These are phyloP conservation scores for Hesperophylax magnus DNA, from an alignment of 1,140 invertebrate species.

Conservation along the genomic window DNA sequence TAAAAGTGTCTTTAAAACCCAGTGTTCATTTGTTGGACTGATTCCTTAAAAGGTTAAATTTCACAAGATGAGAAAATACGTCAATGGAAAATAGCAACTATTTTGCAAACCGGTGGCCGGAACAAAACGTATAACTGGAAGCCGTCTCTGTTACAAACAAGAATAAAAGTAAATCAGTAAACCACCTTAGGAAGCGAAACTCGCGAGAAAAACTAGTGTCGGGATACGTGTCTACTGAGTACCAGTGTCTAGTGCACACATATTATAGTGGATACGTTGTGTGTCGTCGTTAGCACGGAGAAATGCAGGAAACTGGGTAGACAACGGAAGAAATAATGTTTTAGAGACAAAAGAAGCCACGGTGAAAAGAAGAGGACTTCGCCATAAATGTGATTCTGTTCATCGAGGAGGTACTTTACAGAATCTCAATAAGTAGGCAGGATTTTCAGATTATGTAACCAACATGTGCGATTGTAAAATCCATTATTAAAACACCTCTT, in stretches of 20 bases:
- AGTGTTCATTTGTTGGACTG: too few relatives aligned
- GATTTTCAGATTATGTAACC: too few relatives aligned
- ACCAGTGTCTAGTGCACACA: too few relatives aligned
- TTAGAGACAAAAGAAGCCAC: neutral
- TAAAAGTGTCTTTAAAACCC: too few relatives aligned
- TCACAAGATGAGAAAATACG: too few relatives aligned
- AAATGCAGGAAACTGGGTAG: slow-evolving; percentile 6
- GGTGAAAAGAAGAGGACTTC: neutral
- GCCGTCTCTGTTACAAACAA: slow-evolving; percentile 1
- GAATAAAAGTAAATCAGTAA: neutral
- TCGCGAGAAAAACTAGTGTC: neutral
- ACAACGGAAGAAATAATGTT: slow-evolving; percentile 4
- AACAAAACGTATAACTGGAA: too few relatives aligned
- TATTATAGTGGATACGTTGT: neutral
- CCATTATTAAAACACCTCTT: too few relatives aligned
- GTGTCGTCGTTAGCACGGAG: neutral
- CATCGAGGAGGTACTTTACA: neutral
- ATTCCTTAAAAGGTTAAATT: too few relatives aligned
- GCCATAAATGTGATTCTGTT: neutral
- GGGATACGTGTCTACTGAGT: neutral
- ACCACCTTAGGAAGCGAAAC: slow-evolving; percentile 11
- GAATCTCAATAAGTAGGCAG: too few relatives aligned
- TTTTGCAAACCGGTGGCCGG: too few relatives aligned
- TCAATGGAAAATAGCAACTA: too few relatives aligned
- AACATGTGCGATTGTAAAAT: too few relatives aligned